These are phyloP conservation scores for Oreochromis aureus DNA, from an alignment of 2,113 vertebrate genomes.

Conservation along the genomic window DNA sequence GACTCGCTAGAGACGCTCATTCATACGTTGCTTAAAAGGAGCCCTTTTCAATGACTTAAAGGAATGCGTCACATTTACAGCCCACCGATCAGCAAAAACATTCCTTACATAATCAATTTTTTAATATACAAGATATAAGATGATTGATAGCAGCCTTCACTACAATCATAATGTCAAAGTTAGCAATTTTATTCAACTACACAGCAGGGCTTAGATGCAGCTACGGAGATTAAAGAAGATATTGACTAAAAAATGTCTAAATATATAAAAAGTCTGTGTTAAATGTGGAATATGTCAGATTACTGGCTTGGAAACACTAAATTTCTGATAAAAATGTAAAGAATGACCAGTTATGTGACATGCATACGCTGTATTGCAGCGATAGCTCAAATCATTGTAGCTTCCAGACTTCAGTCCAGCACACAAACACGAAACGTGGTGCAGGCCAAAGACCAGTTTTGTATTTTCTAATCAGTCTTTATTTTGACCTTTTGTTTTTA, in stretches of 20 bases:
- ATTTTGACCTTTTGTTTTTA: neutral
- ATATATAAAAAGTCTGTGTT: neutral
- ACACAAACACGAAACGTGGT: neutral
- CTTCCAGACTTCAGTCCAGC: neutral
- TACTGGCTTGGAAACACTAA: neutral
- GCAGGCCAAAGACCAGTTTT: neutral
- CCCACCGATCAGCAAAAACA: neutral
- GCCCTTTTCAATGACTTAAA: neutral
- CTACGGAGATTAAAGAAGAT: neutral
- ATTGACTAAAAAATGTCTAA: neutral
- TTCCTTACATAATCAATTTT: neutral
- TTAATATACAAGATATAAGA: neutral
- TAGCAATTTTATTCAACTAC: neutral
- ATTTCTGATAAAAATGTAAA: neutral
- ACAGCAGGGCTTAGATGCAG: neutral
- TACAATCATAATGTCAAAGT: neutral
- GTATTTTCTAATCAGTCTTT: neutral
- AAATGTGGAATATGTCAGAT: neutral
- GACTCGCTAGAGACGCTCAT: neutral
- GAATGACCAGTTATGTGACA: neutral
- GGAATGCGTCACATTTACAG: neutral
- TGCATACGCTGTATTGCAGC: neutral
- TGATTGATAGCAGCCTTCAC: neutral
- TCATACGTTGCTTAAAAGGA: neutral
- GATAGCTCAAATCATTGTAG: neutral